phyloP scores from a whole-genome alignment of 2,888 invertebrate species.

The Muscina levida region DNA sequence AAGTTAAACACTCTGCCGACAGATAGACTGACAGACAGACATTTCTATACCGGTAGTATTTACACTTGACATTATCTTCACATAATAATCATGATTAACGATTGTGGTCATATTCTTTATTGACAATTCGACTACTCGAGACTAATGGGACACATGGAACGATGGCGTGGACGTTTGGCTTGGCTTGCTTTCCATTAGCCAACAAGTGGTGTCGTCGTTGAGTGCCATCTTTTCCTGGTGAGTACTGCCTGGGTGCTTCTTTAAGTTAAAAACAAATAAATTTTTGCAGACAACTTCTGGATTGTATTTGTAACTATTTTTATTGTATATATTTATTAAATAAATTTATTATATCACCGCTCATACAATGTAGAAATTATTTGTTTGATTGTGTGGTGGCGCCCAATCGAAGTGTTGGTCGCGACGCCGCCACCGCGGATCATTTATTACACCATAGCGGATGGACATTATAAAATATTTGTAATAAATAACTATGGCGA shows the following conservation, averaged over 20 bases:
- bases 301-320: conserved; percentile 5
- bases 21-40: not conserved
- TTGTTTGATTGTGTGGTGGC: conserved; percentile 43
- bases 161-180: no score
- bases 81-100: conserved; percentile 53
- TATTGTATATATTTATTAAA: not conserved
- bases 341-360: conserved; percentile 38
- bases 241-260: no score
- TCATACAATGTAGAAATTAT: conserved; percentile 26
- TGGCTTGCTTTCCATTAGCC: conserved; percentile 7
- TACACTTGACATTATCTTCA: conserved; percentile 58
- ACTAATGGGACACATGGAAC: not conserved
- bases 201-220: not conserved
- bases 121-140: conserved; percentile 16
- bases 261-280: conserved; percentile 41
- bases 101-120: conserved; percentile 34
- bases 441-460: conserved; percentile 26
- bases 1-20: not conserved
- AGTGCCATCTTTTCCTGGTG: not conserved
- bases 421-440: not conserved
- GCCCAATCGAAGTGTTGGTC: conserved; percentile 33
- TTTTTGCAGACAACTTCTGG: conserved; percentile 47
- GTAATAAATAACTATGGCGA: not conserved
- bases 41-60: conserved; percentile 51
- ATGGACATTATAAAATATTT: conserved; percentile 1